Evolutionary conservation across 2,888 invertebrate species (phyloP), one percentile per base, ranked within the genome.

Genomic region (Ophonus ardosiacus): DNA sequence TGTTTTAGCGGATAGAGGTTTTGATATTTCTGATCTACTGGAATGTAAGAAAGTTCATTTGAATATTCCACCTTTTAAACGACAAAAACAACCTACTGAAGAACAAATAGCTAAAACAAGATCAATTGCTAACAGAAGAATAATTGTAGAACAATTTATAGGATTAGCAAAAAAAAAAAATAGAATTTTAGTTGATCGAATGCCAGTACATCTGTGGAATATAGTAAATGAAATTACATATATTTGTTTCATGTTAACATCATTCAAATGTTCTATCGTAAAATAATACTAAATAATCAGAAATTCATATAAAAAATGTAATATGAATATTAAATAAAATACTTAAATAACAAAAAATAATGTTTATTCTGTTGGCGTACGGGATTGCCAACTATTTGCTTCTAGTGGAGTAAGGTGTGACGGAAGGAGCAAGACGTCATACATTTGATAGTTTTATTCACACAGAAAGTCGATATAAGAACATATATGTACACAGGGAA

Each of bases 181-280:
- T 40, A 40, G 40, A 57, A 57, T 57, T 15, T 57, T 57, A 13
- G 13, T 13, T 57, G 57, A 57, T 57, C 13, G 57, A 7, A 57
- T 57, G 15, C 57, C 57, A n/a, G 15, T n/a, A 57, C 15, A 57
- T 15, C 13, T 57, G 57, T 57, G 57, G 57, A 13, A 57, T 57
- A 57, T 57, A 7, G 13, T 17, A 17, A 68, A 68, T 68, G 31
- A 17, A 68, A 68, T 68, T 17, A 18, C 15, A 38, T 68, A 68
- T 68, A 68, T 15, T 68, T 8, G 68, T 68, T 68, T 68, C 57
- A 68, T 68, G 68, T 17, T 68, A 68, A 68, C 18, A 17, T 17
- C n/a, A 13, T 68, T 68, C 17, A 68, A 31, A 18, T 15, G 17
- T 17, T 68, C 31, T 68, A 68, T 68, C 13, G 68, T 68, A 18